A percentile compares a stretch with the other conserved stretches of the same genome.
phyloP scores from a whole-genome alignment of 2,888 invertebrate genomes.

The Cryptosula pallasiana region DNA sequence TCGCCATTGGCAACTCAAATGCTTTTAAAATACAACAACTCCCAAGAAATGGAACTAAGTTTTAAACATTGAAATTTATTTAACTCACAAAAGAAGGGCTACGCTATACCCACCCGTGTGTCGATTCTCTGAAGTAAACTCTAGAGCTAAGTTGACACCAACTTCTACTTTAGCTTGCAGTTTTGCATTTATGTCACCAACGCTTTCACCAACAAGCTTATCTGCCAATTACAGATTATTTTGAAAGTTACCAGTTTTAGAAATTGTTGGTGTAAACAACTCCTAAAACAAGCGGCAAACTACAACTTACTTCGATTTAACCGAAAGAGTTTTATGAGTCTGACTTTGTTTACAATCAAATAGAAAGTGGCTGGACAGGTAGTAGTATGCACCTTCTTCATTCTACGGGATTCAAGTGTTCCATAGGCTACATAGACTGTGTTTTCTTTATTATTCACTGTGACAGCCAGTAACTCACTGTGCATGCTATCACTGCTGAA shows the following conservation, averaged over 20 bases:
- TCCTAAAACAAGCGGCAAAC: too few relatives aligned
- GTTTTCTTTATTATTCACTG: not conserved
- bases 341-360: not conserved
- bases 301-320: too few relatives aligned
- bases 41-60: too few relatives aligned
- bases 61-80: too few relatives aligned
- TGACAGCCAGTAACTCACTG: not conserved
- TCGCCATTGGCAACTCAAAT: not conserved
- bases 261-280: too few relatives aligned
- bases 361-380: not conserved
- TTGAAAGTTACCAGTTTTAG: too few relatives aligned
- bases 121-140: not conserved
- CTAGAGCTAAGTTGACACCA: not conserved
- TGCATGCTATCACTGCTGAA: not conserved
- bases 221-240: too few relatives aligned
- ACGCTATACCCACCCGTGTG: too few relatives aligned
- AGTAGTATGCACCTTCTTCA: not conserved
- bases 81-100: too few relatives aligned
- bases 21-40: too few relatives aligned
- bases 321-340: not conserved
- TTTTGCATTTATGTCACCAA: too few relatives aligned
- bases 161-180: not conserved
- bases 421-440: not conserved
- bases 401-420: conserved; percentile 1
- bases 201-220: too few relatives aligned